Conservation (phyloP, 2,888 invertebrate species). For the Phalera bucephala region DNA sequence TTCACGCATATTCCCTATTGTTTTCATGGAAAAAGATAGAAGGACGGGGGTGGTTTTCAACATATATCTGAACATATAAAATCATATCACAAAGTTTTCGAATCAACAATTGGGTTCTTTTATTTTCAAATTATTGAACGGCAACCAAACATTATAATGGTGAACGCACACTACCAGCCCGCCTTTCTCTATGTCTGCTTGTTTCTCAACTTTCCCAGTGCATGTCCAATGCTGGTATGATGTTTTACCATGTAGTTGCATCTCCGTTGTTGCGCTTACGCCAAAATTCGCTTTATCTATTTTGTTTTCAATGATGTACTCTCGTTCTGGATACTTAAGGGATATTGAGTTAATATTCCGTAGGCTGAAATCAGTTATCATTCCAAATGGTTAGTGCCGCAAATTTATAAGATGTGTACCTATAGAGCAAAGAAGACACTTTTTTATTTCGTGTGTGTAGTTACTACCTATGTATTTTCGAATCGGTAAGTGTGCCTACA, state of each 20-base stretch:
- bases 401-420: no score
- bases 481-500: no score
- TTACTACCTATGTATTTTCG: no score
- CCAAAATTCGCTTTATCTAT: constrained; percentile 49
- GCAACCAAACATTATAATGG: constrained; percentile 48
- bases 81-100: neutral
- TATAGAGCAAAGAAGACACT: no score
- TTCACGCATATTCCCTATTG: no score
- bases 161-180: constrained; percentile 48
- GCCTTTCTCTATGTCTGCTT: constrained; percentile 30
- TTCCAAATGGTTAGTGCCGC: no score
- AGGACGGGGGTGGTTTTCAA: no score
- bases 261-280: constrained; percentile 50
- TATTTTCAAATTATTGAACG: constrained; percentile 58
- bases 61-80: no score
- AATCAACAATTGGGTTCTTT: constrained; percentile 50
- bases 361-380: constrained; percentile 55
- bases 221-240: constrained; percentile 51
- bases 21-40: no score
- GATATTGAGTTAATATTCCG: constrained; percentile 57
- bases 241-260: constrained; percentile 42
- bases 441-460: no score
- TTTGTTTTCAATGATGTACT: constrained; percentile 41
- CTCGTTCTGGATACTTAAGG: constrained; percentile 36
- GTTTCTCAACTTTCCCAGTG: constrained; percentile 38